phyloP scores from a whole-genome alignment of 2,113 vertebrate species.

The Percina caprodes region DNA sequence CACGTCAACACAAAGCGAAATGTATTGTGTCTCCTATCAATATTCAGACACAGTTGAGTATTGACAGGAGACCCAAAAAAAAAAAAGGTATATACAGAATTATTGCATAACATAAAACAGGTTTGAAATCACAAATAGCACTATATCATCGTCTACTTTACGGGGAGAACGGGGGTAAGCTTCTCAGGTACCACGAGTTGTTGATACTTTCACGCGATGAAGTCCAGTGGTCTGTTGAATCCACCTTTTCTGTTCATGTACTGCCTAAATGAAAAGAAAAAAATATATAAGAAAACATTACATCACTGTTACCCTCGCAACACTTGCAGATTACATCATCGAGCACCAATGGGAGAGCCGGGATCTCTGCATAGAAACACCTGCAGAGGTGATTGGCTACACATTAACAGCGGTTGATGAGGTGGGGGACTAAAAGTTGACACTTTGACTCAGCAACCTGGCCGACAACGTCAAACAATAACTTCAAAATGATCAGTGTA shows the following conservation, averaged over 20 bases:
- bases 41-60: conserved; percentile 3
- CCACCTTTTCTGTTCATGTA: conserved; percentile 99
- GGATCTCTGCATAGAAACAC: conserved; percentile 79
- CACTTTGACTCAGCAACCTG: conserved; percentile 12
- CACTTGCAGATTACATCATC: conserved; percentile 85
- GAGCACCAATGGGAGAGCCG: conserved; percentile 79
- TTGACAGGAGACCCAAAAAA: not conserved
- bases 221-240: conserved; percentile 98
- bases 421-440: conserved; percentile 43
- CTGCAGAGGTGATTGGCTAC: conserved; percentile 83
- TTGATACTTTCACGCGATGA: conserved; percentile 89
- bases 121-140: conserved; percentile 23
- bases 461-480: conserved; percentile 2
- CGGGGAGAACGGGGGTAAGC: not conserved
- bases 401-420: conserved; percentile 45
- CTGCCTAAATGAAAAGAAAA: conserved; percentile 85
- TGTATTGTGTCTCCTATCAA: not conserved
- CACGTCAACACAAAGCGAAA: conserved; percentile 7
- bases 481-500: not conserved
- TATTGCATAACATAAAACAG: conserved; percentile 27
- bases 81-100: conserved; percentile 26
- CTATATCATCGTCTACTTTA: not conserved
- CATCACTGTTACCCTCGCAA: conserved; percentile 83
- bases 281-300: conserved; percentile 81
- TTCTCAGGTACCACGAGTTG: not conserved